Evolutionary conservation across 2,797 vertebrate species (phyloP), one percentile per base, ranked within the genome.

Genomic region (Agapornis canus): DNA sequence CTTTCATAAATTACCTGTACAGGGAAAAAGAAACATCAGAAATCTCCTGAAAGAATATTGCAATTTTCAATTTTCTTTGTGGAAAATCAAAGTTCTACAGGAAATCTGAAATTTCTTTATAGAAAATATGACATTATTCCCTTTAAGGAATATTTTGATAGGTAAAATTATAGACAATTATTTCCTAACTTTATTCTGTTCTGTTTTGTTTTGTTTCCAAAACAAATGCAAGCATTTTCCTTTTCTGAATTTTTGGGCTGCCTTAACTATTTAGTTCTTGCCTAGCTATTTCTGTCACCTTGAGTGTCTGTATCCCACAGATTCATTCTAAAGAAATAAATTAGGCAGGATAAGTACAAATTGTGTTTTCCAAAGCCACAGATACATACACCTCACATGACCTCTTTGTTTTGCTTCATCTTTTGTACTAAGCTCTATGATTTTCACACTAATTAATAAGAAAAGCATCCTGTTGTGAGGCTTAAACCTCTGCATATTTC

Each of bases 121-220:
- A 48, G 8, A 49, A 49, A 68, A 52, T 27, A n/a, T 2, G 0
- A 12, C 1, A 37, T 42, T 61, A 3, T 35, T 61, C 5, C 1
- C 4, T 69, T 61, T 52, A 54, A 45, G 68, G 4, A 43, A 13
- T 37, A 51, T n/a, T 49, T 69, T 56, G 7, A 32, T 31, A 57
- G 1, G 5, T 43, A 63, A 72, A 59, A 6, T 6, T 47, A 5
- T 25, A 79, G 15, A 65, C 5, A 61, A 45, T 20, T 1, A 27
- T 57, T 31, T 40, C 5, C 13, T 25, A 5, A 9, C 2, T 56
- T 64, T 54, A 66, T 49, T 61, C 7, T 27, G 18, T 25, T 7
- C 2, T 1, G 0, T 0, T 10, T 0, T 6, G 10, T 17, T 11
- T 19, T 45, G 22, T 57, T 69, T 54, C 29, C 8, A 6, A 57